Evolutionary conservation across 2,888 invertebrate genomes (phyloP).

Genomic region (Blastobasis lacticolella): DNA sequence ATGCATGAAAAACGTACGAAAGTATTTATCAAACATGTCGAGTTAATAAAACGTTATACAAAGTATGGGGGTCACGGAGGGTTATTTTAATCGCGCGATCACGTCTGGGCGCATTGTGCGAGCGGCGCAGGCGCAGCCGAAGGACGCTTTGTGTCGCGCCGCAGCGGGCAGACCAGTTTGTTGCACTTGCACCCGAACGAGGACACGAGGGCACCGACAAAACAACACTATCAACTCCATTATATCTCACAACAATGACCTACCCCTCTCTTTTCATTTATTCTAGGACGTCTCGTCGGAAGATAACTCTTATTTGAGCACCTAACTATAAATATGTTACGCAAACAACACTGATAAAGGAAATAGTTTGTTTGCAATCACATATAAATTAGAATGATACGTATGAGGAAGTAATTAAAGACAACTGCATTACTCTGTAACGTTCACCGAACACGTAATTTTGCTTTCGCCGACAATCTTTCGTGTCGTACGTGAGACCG

Average conservation of each 20-base stretch:
- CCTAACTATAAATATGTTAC: conserved; percentile 1
- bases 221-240: neutral
- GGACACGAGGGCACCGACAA: neutral
- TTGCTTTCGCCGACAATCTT: conserved; percentile 26
- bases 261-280: no score
- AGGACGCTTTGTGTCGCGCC: no score
- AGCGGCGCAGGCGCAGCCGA: no score
- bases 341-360: conserved; percentile 8
- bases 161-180: no score
- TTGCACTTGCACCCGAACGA: no score
- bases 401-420: conserved; percentile 34
- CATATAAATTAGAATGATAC: conserved; percentile 7
- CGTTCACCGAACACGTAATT: conserved; percentile 34
- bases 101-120: no score
- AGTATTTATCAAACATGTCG: no score
- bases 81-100: no score
- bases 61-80: no score
- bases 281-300: neutral
- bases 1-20: no score
- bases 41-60: no score
- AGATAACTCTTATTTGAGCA: neutral
- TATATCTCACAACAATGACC: no score
- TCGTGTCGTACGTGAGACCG: conserved; percentile 9
- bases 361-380: conserved; percentile 6
- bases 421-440: conserved; percentile 29